A percentile compares a stretch with the other conserved stretches of the same genome.
These are phyloP conservation scores for Chrysolina oricalcia DNA, from an alignment of 2,888 invertebrate genomes.

Conservation along the genomic window DNA sequence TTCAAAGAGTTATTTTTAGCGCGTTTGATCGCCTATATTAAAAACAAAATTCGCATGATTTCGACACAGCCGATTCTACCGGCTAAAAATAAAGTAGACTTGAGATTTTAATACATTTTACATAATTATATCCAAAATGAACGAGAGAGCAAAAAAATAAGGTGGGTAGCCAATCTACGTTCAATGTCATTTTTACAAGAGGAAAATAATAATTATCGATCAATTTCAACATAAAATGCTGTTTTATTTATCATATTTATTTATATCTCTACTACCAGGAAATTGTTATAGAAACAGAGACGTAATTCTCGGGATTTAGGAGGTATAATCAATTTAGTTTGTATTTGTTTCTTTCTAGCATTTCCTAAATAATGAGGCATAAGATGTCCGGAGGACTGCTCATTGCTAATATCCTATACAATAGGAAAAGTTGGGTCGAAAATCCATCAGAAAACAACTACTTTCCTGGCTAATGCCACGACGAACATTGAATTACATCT, in stretches of 20 bases:
- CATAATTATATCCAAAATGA: constrained; percentile 20
- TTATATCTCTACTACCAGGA: background rate
- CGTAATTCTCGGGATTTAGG: too few relatives aligned
- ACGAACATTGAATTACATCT: too few relatives aligned
- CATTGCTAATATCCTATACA: too few relatives aligned
- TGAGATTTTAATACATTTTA: constrained; percentile 38
- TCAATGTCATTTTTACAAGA: constrained; percentile 31
- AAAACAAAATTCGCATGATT: constrained; percentile 46
- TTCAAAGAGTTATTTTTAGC: constrained; percentile 50
- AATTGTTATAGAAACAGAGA: background rate
- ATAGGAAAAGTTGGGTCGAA: too few relatives aligned
- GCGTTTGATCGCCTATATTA: constrained; percentile 46
- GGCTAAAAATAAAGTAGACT: constrained; percentile 41
- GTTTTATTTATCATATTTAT: constrained; percentile 1
- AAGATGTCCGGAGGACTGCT: too few relatives aligned
- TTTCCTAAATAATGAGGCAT: too few relatives aligned
- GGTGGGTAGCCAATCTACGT: constrained; percentile 10
- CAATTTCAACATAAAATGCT: background rate
- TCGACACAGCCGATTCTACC: constrained; percentile 37
- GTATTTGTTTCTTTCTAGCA: too few relatives aligned
- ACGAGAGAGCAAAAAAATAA: constrained; percentile 12
- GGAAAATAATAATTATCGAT: background rate
- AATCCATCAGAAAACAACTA: too few relatives aligned
- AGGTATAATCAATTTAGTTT: too few relatives aligned
- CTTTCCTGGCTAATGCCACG: too few relatives aligned